phyloP scores from a whole-genome alignment of 2,888 invertebrate genomes.

The Deilephila elpenor region DNA sequence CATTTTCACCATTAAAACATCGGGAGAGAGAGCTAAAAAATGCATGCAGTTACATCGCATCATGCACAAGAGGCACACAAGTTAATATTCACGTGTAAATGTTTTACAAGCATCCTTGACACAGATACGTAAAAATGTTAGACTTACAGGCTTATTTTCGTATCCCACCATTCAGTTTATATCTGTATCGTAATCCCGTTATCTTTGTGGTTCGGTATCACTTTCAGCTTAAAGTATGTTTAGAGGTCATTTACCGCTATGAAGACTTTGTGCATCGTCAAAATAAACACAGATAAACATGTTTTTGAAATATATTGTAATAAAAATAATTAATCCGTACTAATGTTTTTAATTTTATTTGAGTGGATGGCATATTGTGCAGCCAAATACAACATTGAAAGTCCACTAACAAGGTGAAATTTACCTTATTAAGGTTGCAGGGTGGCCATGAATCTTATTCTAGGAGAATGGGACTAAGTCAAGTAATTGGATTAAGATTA shows the following conservation, averaged over 20 bases:
- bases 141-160: conserved; percentile 13
- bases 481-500: no score
- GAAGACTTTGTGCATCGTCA: neutral
- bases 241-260: neutral
- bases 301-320: no score
- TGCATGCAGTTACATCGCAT: neutral
- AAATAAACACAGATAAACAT: neutral
- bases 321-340: no score
- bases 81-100: neutral
- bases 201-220: conserved; percentile 3
- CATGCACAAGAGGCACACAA: neutral
- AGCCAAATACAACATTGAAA: no score
- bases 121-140: conserved; percentile 17
- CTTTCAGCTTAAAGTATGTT: neutral
- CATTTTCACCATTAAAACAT: neutral
- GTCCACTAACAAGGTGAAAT: no score
- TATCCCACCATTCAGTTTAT: neutral
- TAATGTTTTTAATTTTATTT: no score
- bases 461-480: no score
- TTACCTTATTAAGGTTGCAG: no score
- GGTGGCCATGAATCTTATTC: no score
- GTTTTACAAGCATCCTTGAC: conserved; percentile 16
- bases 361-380: no score
- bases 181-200: conserved; percentile 8
- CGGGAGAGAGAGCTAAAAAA: neutral